Evolutionary conservation across 2,888 invertebrate genomes (phyloP), one percentile per base, ranked within the genome.

Genomic region (Odiellus spinosus): DNA sequence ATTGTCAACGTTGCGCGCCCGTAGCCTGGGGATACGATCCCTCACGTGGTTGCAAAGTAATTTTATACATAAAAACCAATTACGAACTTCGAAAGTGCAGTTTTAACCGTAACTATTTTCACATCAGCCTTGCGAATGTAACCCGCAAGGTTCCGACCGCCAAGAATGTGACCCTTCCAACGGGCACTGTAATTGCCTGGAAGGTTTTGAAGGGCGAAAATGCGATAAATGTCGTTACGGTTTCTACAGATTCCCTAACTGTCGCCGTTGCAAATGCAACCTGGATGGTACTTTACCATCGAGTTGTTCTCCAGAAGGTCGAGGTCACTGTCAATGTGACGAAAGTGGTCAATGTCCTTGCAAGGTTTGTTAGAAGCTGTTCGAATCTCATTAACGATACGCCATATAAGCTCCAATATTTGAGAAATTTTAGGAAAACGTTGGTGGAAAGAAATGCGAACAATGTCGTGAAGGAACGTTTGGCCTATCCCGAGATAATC

Each of bases 221-320:
- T 98, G 98, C 67, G 77, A 83, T 58, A 67, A 70, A 36, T 99
- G 98, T 62, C 76, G 79, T 2, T 70, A 73, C 5, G 95, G 93
- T 0, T 84, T 81, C 70, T 88, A 80, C 71, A 87, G 87, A 12
- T 88, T 82, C 67, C 84, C 91, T 4, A 75, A 80, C 55, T 91
- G 96, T 66, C 72, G 77, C 38, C 77, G 78, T 8, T 96, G 95
- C 63, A 75, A 77, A 59, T 96, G 95, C 65, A 75, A 81, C 61
- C 62, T 68, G 0, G 76, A 78, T 11, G 93, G 87, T 11, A 81
- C 82, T 0, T 64, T 71, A 45, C 59, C 60, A 4, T 60, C 59
- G 5, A 67, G 62, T 48, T 76, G 77, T 34, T 66, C 67, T 1
- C 68, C 70, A 4, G 54, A 59, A 41, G 26, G 26, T 26, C 4